Conservation (phyloP, 2,888 invertebrate genomes). For the Odontocerum albicorne region DNA sequence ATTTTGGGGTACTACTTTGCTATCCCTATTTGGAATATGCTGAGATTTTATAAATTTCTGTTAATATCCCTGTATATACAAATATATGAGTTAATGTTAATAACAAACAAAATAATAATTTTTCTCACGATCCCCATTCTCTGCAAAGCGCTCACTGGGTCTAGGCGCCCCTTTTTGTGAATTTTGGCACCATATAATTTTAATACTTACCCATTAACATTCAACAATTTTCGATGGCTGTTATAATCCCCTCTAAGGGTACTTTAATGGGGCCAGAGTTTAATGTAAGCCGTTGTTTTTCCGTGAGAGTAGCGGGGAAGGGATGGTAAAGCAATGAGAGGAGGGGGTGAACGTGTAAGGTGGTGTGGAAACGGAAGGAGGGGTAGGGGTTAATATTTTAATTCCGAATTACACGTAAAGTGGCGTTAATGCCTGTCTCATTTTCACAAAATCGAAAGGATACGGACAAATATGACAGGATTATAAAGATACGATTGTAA, state of each 20-base stretch:
- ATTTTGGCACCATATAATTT: slow-evolving; percentile 25
- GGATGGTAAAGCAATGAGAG: no score
- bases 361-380: no score
- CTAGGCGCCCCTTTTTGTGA: slow-evolving; percentile 5
- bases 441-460: neutral
- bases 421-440: slow-evolving; percentile 6
- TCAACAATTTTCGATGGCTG: slow-evolving; percentile 34
- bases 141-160: neutral
- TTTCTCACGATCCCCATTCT: neutral
- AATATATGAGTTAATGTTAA: no score
- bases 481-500: no score
- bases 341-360: no score
- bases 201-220: slow-evolving; percentile 33
- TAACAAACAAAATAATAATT: no score
- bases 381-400: slow-evolving; percentile 24
- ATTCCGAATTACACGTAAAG: slow-evolving; percentile 20
- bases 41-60: no score
- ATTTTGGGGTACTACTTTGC: no score
- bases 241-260: slow-evolving; percentile 34
- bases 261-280: slow-evolving; percentile 31
- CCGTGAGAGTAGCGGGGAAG: slow-evolving; percentile 12
- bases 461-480: neutral
- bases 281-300: slow-evolving; percentile 28
- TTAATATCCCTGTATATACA: no score
- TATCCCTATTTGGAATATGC: no score